Evolutionary conservation across 2,888 invertebrate genomes (phyloP), one percentile per base, ranked within the genome.

Genomic region (Thymelicus lineola): DNA sequence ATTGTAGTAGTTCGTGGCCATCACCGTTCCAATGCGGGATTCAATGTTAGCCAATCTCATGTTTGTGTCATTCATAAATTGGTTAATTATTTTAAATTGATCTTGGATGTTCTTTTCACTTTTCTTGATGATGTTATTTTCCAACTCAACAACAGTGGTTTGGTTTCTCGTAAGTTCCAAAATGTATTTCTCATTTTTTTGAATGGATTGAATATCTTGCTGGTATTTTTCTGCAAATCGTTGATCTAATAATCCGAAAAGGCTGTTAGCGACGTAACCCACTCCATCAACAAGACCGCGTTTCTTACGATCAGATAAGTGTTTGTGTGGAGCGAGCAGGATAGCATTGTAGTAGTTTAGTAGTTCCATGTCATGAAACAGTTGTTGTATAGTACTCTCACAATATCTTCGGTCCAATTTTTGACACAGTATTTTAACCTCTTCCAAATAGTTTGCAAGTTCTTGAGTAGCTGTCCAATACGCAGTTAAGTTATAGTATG

Each of bases 351-450:
- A 14, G n/a, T 57, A n/a, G 6, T 57, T 57, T 35, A 57, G n/a
- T 57, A 57, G 14, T 57, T 57, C 57, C 57, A 57, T 57, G 28
- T 57, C 57, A 57, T 57, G 57, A 57, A 57, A 35, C 35, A 57
- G 9, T 57, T 57, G 57, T 57, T 57, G 57, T 14, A 35, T 57
- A n/a, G 57, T 57, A 14, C 9, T 57, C 9, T 57, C 57, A 35
- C 57, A 57, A 35, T 57, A 57, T 57, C 57, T 57, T 35, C 4
- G 57, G 1, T 57, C 57, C 14, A 57, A 15, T 9, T 57, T 57
- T 35, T 57, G 57, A 57, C 57, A 57, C 7, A 57, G 35, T 14
- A 7, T n/a, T 57, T 57, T 57, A 2, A 57, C 35, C 9, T 35
- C 57, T 35, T 57, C 35, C 35, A 57, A 28, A n/a, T 7, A 14